A percentile compares a stretch with the other conserved stretches of the same genome.
phyloP scores from a whole-genome alignment of 2,113 vertebrate genomes.

The Chauna torquata region DNA sequence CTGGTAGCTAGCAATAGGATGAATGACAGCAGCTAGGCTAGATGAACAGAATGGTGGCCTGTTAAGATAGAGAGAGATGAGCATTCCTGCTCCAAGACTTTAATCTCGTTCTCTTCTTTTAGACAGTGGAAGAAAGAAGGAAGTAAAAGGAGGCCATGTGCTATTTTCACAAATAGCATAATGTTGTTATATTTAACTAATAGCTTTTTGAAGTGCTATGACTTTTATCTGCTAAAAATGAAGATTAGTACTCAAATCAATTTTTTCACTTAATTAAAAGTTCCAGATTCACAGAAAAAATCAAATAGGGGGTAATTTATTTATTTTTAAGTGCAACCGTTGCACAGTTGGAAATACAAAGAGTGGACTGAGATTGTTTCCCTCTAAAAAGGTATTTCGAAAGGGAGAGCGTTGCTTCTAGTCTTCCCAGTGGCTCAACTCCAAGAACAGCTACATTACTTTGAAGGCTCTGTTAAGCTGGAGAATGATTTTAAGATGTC shows the following conservation, averaged over 20 bases:
- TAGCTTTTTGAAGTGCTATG: neutral
- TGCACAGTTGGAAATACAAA: neutral
- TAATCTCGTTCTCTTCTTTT: neutral
- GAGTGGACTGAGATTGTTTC: neutral
- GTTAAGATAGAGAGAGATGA: neutral
- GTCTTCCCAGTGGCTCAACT: neutral
- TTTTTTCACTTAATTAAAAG: neutral
- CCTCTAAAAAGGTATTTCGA: neutral
- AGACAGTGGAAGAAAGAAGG: neutral
- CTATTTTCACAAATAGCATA: neutral
- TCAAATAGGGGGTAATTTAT: neutral
- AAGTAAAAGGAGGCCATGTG: neutral
- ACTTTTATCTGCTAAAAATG: neutral
- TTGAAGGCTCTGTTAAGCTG: neutral
- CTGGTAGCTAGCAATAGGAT: neutral
- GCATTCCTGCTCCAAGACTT: neutral
- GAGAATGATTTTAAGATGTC: neutral
- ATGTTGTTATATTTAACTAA: neutral
- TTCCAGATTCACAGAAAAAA: neutral
- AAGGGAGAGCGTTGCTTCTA: neutral
- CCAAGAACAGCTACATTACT: neutral
- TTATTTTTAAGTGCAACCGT: neutral
- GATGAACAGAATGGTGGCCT: neutral
- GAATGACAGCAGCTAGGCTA: neutral
- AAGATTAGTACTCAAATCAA: neutral